A percentile compares a stretch with the other conserved stretches of the same genome.
phyloP scores from a whole-genome alignment of 1,140 invertebrate species.

The Dreissena polymorpha region DNA sequence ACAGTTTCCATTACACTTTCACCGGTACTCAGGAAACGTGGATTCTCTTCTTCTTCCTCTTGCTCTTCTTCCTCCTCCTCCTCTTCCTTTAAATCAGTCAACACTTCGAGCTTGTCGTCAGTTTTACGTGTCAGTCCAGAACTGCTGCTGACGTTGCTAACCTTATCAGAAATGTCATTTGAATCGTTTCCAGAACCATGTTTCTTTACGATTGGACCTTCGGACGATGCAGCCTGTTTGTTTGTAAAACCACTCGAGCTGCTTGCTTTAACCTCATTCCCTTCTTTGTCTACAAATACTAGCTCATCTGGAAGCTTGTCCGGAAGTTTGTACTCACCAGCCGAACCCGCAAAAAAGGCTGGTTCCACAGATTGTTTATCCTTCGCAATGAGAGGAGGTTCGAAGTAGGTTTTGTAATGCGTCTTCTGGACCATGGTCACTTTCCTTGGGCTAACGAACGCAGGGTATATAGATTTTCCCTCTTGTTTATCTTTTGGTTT shows the following conservation, averaged over 20 bases:
- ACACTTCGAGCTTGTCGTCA: background rate
- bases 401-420: conserved; percentile 57
- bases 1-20: conserved; percentile 7
- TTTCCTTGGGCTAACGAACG: conserved; percentile 65
- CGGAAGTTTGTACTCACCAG: conserved; percentile 57
- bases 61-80: conserved; percentile 26
- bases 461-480: conserved; percentile 38
- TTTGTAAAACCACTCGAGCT: conserved; percentile 31
- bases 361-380: conserved; percentile 57
- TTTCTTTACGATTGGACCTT: background rate
- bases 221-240: background rate
- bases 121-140: background rate
- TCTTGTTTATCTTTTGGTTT: background rate
- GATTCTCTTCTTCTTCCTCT: conserved; percentile 25
- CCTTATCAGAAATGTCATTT: conserved; percentile 11
- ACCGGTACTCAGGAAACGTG: background rate
- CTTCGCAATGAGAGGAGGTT: conserved; percentile 59
- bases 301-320: conserved; percentile 63
- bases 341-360: conserved; percentile 63
- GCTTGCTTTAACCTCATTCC: conserved; percentile 40
- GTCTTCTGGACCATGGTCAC: conserved; percentile 52
- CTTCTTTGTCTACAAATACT: conserved; percentile 58
- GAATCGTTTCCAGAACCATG: too few relatives aligned
- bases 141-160: background rate
- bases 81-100: conserved; percentile 17